Percentiles rank a stretch among this genome's conserved stretches.
phyloP scores from a whole-genome alignment of 2,888 invertebrate genomes.

The Acleris holmiana region DNA sequence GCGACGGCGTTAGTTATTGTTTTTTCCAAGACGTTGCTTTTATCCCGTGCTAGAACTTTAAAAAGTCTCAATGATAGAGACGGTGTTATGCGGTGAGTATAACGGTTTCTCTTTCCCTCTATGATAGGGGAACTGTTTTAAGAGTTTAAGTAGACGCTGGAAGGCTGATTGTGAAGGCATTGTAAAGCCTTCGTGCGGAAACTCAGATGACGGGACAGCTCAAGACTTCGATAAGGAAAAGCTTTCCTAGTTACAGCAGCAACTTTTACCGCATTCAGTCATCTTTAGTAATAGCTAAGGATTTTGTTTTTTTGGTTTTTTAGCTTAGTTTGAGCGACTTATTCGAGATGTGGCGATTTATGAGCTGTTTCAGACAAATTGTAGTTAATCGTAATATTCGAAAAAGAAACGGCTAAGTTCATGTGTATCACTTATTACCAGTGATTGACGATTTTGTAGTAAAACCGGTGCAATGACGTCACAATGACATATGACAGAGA shows the following conservation, averaged over 20 bases:
- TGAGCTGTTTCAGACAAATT: too few species aligned
- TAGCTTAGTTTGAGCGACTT: too few species aligned
- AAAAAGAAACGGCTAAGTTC: too few species aligned
- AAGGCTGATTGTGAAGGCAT: constrained; percentile 6
- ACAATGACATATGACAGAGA: too few species aligned
- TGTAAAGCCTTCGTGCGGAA: constrained; percentile 6
- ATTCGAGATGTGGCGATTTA: too few species aligned
- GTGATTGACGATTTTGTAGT: too few species aligned
- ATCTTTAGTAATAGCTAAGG: too few species aligned
- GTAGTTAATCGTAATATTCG: too few species aligned
- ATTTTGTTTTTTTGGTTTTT: too few species aligned
- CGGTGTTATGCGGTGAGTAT: background rate
- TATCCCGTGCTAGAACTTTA: background rate
- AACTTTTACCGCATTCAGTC: background rate
- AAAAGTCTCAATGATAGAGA: constrained; percentile 8
- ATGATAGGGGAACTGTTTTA: constrained; percentile 2
- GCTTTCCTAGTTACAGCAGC: constrained; percentile 8
- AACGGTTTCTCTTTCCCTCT: background rate
- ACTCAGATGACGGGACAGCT: constrained; percentile 3
- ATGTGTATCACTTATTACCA: too few species aligned
- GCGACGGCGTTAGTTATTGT: constrained; percentile 16
- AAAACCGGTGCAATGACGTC: too few species aligned
- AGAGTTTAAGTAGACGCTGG: constrained; percentile 5
- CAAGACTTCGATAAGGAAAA: background rate
- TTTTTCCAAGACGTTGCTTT: constrained; percentile 3